Base-by-base conservation (phyloP, 2,113 vertebrate species). In the Eupsittula cactorum region DNA sequence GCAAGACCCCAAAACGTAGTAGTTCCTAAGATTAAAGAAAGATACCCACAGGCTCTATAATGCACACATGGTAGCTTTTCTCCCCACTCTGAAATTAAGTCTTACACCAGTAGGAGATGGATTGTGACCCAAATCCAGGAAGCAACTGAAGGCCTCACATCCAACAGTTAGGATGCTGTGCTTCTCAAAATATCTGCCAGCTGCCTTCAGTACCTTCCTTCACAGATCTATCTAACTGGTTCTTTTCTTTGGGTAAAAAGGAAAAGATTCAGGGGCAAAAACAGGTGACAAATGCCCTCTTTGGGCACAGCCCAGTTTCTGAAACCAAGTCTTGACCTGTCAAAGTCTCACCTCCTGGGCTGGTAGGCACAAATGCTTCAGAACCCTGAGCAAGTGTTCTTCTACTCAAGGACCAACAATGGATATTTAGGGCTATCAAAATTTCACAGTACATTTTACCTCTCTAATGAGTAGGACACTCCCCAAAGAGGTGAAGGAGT, bases 181-280 rank as follows among this genome's bases (percentile, higher is more conserved):
- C 65, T 79, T 89, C 90, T 90, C 75, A 82, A 91, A 91, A 93
- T 90, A 92, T 79, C 87, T 91, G 65, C 87, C 92, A 93, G 78
- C 62, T 97, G 87, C 70, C 39, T 87, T 87, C 7, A 3, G 60
- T 78, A 82, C 33, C 52, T 94, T 52, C 27, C 74, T 86, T 91
- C 82, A 82, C 33, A 75, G 70, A 81, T 50, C 65, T 82, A 44
- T 87, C 44, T 78, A 87, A 75, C 47, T 81, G 86, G 42, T 11
- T 92, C 65, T 95, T 92, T 63, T 49, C 78, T 85, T 90, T 76
- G 71, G 62, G 74, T 67, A 79, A 87, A 75, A 94, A 91, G 33
- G 65, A 71, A 78, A 76, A 64, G 78, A 68, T 53, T 84, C 31
- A 29, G 39, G 50, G 31, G 7, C 0, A 3, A 67, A 67, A 91